phyloP scores from a whole-genome alignment of 2,888 invertebrate species.

The Dinocampus coccinellae region DNA sequence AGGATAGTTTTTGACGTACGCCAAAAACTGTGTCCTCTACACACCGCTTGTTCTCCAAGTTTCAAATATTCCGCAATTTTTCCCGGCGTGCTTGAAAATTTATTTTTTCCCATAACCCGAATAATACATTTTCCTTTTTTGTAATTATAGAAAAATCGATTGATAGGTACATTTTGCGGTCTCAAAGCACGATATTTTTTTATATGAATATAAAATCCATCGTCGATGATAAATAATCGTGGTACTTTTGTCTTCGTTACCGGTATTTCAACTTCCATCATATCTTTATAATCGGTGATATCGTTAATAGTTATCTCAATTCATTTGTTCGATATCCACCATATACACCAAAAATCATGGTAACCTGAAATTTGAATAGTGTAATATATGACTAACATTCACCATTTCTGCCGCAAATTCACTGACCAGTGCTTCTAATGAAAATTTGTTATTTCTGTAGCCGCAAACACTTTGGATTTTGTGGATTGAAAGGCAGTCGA shows the following conservation, averaged over 20 bases:
- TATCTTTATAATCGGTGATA: background rate
- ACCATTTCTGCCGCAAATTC: slow-evolving; percentile 40
- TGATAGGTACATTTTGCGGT: slow-evolving; percentile 16
- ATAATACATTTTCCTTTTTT: slow-evolving; percentile 36
- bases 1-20: slow-evolving; percentile 42
- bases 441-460: slow-evolving; percentile 45
- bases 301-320: slow-evolving; percentile 25
- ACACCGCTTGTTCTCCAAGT: slow-evolving; percentile 34
- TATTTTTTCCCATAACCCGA: slow-evolving; percentile 42
- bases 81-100: slow-evolving; percentile 38
- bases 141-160: slow-evolving; percentile 36
- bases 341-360: slow-evolving; percentile 29
- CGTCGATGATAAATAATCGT: slow-evolving; percentile 34
- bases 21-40: slow-evolving; percentile 43
- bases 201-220: slow-evolving; percentile 4
- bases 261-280: background rate
- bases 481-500: slow-evolving; percentile 47
- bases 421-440: slow-evolving; percentile 42
- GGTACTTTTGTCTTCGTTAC: slow-evolving; percentile 29
- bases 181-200: slow-evolving; percentile 31
- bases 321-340: slow-evolving; percentile 30
- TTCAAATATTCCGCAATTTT: slow-evolving; percentile 41
- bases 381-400: slow-evolving; percentile 20
- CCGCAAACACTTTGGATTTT: slow-evolving; percentile 49
- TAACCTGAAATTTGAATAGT: slow-evolving; percentile 26